Conservation (phyloP, 2,797 vertebrate species). For the Phataginus tricuspis region DNA sequence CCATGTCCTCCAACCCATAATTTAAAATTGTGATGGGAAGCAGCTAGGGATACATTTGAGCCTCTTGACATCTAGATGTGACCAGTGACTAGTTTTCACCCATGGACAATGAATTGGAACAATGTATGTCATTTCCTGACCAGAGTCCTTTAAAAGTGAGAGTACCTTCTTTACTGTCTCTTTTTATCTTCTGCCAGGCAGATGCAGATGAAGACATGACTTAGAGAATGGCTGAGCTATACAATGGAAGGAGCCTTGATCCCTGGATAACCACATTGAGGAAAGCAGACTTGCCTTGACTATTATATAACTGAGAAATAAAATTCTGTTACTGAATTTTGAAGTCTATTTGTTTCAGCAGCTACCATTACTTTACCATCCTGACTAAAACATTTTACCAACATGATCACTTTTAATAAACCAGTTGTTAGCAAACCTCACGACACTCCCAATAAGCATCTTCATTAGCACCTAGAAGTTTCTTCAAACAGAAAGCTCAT, state of each 20-base stretch:
- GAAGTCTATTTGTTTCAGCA: slow-evolving; percentile 26
- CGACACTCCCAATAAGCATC: neutral
- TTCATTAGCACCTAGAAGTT: slow-evolving; percentile 37
- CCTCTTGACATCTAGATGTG: neutral
- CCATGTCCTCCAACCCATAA: neutral
- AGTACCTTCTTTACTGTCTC: neutral
- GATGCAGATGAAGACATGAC: neutral
- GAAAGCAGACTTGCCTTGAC: neutral
- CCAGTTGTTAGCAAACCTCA: neutral
- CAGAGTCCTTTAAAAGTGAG: neutral
- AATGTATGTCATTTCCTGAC: neutral
- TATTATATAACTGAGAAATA: neutral
- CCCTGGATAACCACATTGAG: neutral
- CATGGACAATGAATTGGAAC: neutral
- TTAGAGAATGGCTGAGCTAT: neutral
- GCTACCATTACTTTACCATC: neutral
- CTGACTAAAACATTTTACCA: slow-evolving; percentile 40
- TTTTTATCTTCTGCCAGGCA: slow-evolving; percentile 4
- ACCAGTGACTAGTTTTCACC: neutral
- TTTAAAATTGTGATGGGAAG: neutral
- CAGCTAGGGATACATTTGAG: neutral
- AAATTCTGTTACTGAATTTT: slow-evolving; percentile 5
- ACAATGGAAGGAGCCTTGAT: neutral
- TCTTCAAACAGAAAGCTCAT: slow-evolving; percentile 61
- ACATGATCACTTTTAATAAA: slow-evolving; percentile 41